These are phyloP conservation scores for Calliphora vomitoria DNA, from an alignment of 2,888 invertebrate species.

Conservation along the genomic window DNA sequence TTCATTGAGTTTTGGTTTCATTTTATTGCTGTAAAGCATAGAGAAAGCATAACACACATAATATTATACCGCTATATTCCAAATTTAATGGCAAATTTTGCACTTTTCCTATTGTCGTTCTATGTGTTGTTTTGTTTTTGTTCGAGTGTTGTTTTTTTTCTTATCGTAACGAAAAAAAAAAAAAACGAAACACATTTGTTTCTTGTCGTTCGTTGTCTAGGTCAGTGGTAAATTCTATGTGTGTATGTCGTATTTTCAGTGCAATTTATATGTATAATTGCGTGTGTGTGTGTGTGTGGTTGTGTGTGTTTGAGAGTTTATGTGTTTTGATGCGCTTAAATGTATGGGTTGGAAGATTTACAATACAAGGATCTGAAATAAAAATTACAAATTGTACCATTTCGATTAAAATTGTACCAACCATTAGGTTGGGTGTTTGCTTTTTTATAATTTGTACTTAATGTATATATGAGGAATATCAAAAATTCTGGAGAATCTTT, in stretches of 20 bases:
- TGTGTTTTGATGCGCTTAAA: slow-evolving; percentile 41
- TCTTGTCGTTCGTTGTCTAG: slow-evolving; percentile 77
- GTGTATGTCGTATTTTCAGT: slow-evolving; percentile 21
- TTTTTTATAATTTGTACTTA: no score
- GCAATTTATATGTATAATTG: slow-evolving; percentile 23
- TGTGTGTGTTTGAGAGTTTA: not conserved
- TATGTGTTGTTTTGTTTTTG: slow-evolving; percentile 56
- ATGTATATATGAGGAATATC: no score
- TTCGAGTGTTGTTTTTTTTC: slow-evolving; percentile 37
- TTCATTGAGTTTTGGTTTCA: slow-evolving; percentile 55
- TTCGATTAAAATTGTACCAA: not conserved
- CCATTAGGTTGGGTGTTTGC: not conserved
- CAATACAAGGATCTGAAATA: not conserved
- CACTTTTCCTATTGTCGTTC: slow-evolving; percentile 49
- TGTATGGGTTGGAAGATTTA: slow-evolving; percentile 55
- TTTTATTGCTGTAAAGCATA: slow-evolving; percentile 66
- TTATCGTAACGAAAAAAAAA: not conserved
- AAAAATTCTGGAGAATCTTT: no score
- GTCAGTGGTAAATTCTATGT: slow-evolving; percentile 79
- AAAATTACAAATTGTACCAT: slow-evolving; percentile 15
- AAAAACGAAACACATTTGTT: slow-evolving; percentile 70
- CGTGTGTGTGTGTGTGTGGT: not conserved
- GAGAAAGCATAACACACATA: slow-evolving; percentile 50
- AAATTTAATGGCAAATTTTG: slow-evolving; percentile 67
- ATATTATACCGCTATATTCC: slow-evolving; percentile 58